These are phyloP conservation scores for Aelia acuminata DNA, from an alignment of 2,888 invertebrate genomes.

Conservation along the genomic window DNA sequence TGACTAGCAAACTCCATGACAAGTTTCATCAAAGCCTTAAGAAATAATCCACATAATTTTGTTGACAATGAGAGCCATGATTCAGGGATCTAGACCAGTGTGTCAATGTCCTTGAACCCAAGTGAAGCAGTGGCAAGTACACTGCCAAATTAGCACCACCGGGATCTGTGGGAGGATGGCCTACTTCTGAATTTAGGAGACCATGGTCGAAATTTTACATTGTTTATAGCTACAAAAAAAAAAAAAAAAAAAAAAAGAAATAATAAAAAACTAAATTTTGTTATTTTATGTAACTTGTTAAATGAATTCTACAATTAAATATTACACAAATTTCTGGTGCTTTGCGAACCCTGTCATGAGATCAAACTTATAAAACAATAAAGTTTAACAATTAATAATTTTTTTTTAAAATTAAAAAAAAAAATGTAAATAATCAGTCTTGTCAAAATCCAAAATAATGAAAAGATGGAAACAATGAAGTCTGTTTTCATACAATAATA, in stretches of 20 bases:
- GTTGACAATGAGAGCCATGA: too few species aligned
- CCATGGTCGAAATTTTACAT: too few species aligned
- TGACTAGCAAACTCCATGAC: conserved; percentile 32
- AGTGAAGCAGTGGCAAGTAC: too few species aligned
- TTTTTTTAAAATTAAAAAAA: neutral
- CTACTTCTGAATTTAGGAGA: too few species aligned
- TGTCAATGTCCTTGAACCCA: too few species aligned
- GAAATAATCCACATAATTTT: neutral
- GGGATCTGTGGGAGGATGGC: too few species aligned
- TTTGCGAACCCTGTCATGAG: neutral
- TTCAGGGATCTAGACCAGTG: too few species aligned
- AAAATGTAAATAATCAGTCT: conserved; percentile 12
- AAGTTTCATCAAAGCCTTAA: neutral
- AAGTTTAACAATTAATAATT: neutral
- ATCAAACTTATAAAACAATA: neutral
- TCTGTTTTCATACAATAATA: neutral
- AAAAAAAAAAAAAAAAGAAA: too few species aligned
- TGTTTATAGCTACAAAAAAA: too few species aligned
- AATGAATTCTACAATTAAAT: neutral
- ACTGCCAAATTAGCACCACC: too few species aligned
- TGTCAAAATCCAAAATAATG: neutral
- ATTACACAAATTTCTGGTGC: neutral
- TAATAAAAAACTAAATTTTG: too few species aligned
- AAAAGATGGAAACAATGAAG: neutral
- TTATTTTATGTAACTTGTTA: neutral